These are phyloP conservation scores for Zoanthus solanderi DNA, from an alignment of 92 coral and sea anemone genomes.

Conservation along the genomic window DNA sequence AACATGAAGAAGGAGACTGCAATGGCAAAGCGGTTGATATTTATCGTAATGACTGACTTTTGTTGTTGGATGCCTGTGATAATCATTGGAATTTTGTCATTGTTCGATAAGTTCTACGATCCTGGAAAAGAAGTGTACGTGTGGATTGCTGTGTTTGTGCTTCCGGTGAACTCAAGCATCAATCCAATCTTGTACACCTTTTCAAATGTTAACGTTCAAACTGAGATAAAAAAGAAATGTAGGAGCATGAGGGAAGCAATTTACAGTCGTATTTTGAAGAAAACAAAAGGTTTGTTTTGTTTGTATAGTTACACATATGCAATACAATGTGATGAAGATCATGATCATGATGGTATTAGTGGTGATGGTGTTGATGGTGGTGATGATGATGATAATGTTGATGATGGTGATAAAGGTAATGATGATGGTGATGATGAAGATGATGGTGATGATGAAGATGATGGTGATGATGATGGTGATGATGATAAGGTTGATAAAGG, in stretches of 20 bases:
- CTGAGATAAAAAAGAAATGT: neutral
- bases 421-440: too few relatives aligned
- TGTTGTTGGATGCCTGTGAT: slow-evolving; percentile 80
- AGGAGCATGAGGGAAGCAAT: neutral
- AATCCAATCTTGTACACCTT: slow-evolving; percentile 76
- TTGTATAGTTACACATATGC: too few relatives aligned
- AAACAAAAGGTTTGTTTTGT: neutral
- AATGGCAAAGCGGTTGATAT: slow-evolving; percentile 66
- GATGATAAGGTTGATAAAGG: too few relatives aligned
- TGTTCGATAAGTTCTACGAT: slow-evolving; percentile 57
- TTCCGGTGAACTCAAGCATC: slow-evolving; percentile 72
- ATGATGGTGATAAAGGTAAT: too few relatives aligned
- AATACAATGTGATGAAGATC: too few relatives aligned
- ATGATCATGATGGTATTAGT: too few relatives aligned
- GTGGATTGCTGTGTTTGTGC: slow-evolving; percentile 76
- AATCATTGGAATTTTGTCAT: slow-evolving; percentile 52
- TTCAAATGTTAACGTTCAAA: slow-evolving; percentile 51
- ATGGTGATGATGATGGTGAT: too few relatives aligned
- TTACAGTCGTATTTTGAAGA: neutral
- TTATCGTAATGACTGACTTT: slow-evolving; percentile 70
- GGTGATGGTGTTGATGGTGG: too few relatives aligned
- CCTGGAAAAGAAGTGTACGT: slow-evolving; percentile 62
- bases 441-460: too few relatives aligned
- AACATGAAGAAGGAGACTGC: slow-evolving; percentile 56
- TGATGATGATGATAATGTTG: too few relatives aligned